Conservation (phyloP, 2,888 invertebrate species). For the Heliconius erato region DNA sequence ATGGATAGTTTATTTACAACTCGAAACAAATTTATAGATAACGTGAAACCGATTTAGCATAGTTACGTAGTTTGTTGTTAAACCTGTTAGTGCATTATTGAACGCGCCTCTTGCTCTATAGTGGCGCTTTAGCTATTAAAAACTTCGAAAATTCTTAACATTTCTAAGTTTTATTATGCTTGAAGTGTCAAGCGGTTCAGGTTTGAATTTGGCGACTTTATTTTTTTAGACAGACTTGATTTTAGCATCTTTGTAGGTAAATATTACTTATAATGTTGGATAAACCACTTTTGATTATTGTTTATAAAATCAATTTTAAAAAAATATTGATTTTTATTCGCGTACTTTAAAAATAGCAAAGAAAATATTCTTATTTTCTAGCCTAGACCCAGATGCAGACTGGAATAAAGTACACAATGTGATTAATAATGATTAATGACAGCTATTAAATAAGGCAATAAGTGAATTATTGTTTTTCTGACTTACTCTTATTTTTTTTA, state of each 20-base stretch:
- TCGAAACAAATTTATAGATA: conserved; percentile 3
- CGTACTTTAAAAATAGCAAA: not conserved
- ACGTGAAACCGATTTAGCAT: not conserved
- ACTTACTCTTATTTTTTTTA: not conserved
- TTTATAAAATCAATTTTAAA: not conserved
- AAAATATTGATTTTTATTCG: not conserved
- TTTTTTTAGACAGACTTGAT: not conserved
- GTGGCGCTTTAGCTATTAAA: not conserved
- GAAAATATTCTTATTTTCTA: not conserved
- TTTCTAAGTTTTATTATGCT: not conserved
- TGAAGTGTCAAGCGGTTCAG: not conserved
- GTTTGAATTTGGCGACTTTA: not conserved
- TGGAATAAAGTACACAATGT: not conserved
- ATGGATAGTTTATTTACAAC: conserved; percentile 1
- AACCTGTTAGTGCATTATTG: conserved; percentile 24
- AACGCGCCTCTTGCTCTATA: not conserved
- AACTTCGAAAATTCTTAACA: not conserved
- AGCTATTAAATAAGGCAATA: not conserved
- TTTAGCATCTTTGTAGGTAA: too few relatives aligned
- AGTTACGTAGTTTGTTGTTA: conserved; percentile 13
- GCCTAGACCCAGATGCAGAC: not conserved
- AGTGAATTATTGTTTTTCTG: not conserved
- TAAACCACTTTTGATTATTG: too few relatives aligned
- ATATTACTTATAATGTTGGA: too few relatives aligned
- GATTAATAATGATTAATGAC: not conserved